Base-by-base conservation (phyloP, 2,888 invertebrate genomes). In the Drosophila falleni region DNA sequence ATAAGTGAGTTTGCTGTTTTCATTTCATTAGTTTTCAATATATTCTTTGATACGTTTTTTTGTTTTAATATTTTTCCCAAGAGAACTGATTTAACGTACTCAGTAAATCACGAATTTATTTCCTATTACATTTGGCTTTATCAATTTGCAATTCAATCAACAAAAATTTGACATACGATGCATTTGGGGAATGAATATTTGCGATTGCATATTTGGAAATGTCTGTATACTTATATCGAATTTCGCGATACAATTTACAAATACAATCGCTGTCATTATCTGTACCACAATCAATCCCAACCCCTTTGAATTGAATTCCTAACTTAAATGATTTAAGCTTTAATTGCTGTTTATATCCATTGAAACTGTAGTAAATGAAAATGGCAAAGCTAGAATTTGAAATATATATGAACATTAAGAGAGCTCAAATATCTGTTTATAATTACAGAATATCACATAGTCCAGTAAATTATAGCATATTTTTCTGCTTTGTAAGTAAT, bases 91-190 rank as follows among this genome's bases (percentile, higher is more conserved):
- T 49, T 16, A 5, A 16, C 0, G 31, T 16, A 50, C 35, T 19
- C 35, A n/a, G 8, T 44, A 55, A 37, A 23, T 5, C 15, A 35
- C 2, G 26, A 35, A 23, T 46, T 37, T 35, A 9, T 8, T 42
- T 44, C 9, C 9, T 31, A 9, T 15, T 44, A 9, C 26, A 56
- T 56, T 35, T 56, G 19, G 33, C 29, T 55, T 33, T 11, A 33
- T 35, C 10, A n/a, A 33, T 44, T 55, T 55, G 5, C n/a, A 55
- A 55, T 55, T 41, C 42, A 55, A 55, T 55, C 23, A 11, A 26
- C 11, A 6, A 19, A 19, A 33, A 19, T 33, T 49, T 44, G 13
- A 19, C 29, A 31, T 42, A 11, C 13, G 15, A 8, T 29, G 31
- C 41, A 42, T 31, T 33, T 33, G 44, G 41, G 10, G 6, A 37